Conservation (phyloP, 2,797 vertebrate genomes). For the Pelochelys cantorii region DNA sequence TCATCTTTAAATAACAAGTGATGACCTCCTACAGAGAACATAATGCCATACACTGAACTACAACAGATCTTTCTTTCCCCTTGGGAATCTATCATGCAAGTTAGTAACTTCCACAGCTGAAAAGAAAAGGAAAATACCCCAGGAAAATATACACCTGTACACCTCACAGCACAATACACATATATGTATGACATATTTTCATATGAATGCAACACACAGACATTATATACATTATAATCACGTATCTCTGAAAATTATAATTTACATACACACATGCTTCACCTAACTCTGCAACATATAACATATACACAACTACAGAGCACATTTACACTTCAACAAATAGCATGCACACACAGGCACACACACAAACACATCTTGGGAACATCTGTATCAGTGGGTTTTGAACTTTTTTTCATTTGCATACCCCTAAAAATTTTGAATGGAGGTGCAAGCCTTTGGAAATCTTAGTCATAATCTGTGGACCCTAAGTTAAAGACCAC, state of each 20-base stretch:
- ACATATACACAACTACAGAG: not conserved
- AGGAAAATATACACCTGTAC: not conserved
- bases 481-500: not conserved
- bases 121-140: not conserved
- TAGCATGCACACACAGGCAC: not conserved
- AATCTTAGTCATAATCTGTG: not conserved
- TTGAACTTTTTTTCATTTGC: not conserved
- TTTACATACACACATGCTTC: not conserved
- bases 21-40: conserved; percentile 69
- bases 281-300: not conserved
- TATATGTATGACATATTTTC: not conserved
- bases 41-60: conserved; percentile 40
- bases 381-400: not conserved
- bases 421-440: not conserved
- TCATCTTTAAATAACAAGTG: conserved; percentile 75
- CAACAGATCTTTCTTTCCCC: conserved; percentile 28
- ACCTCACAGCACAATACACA: not conserved
- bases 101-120: conserved; percentile 43
- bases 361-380: not conserved
- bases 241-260: not conserved
- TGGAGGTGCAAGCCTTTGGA: not conserved
- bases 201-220: not conserved
- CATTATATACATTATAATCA: not conserved
- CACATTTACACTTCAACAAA: not conserved
- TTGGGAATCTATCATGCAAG: conserved; percentile 45